Evolutionary conservation across 2,888 invertebrate genomes (phyloP).

Genomic region (Tipula helvola): DNA sequence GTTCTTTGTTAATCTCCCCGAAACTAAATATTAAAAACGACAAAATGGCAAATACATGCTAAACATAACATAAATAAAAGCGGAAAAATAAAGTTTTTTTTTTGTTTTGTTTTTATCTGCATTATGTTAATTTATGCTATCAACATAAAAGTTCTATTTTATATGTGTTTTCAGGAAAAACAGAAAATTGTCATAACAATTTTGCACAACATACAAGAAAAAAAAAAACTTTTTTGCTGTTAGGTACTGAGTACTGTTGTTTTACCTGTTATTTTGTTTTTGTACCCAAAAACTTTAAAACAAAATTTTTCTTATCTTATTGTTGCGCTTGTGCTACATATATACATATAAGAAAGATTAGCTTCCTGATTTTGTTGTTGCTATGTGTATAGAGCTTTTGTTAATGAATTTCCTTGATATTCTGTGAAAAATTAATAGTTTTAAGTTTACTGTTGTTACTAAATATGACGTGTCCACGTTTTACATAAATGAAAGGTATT

Average conservation of each 20-base stretch:
- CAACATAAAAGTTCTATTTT: background rate
- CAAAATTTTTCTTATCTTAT: background rate
- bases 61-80: background rate
- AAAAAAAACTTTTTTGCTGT: background rate
- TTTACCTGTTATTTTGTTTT: background rate
- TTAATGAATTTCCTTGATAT: no score
- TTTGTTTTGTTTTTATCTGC: background rate
- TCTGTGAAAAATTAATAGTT: no score
- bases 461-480: no score
- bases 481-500: no score
- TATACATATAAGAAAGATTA: background rate
- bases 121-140: background rate
- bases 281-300: background rate
- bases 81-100: background rate
- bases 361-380: background rate
- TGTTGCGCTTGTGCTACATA: background rate
- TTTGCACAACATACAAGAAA: background rate
- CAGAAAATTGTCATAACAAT: background rate
- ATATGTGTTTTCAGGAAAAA: background rate
- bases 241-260: no score
- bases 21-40: background rate
- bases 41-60: background rate
- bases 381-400: background rate
- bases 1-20: no score
- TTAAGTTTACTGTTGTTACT: no score